phyloP scores from a whole-genome alignment of 2,888 invertebrate species.

The Atethmia centrago region DNA sequence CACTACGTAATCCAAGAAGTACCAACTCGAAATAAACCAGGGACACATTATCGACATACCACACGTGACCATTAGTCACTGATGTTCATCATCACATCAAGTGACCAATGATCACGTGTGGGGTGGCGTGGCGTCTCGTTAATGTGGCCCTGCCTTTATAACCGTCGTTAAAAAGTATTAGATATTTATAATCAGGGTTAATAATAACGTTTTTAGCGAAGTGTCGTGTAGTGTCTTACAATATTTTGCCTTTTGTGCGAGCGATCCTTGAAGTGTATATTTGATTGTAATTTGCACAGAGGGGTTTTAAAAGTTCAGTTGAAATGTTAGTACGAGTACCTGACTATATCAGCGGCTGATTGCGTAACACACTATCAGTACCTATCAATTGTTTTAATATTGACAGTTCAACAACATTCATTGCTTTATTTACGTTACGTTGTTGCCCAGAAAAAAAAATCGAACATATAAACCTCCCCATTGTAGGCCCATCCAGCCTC shows the following conservation, averaged over 20 bases:
- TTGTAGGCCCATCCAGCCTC: too few relatives aligned
- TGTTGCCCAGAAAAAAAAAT: too few relatives aligned
- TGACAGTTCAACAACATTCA: too few relatives aligned
- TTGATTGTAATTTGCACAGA: slow-evolving; percentile 31
- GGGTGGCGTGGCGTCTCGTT: slow-evolving; percentile 4
- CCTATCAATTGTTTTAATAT: too few relatives aligned
- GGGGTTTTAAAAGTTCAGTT: neutral
- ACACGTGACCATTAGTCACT: slow-evolving; percentile 3
- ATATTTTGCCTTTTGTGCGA: slow-evolving; percentile 50
- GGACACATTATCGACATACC: slow-evolving; percentile 37
- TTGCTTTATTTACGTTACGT: too few relatives aligned
- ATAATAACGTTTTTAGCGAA: slow-evolving; percentile 48
- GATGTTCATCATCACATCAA: slow-evolving; percentile 10
- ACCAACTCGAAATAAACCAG: slow-evolving; percentile 25
- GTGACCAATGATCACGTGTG: slow-evolving; percentile 7
- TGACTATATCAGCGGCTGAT: neutral
- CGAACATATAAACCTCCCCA: too few relatives aligned
- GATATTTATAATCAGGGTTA: slow-evolving; percentile 59
- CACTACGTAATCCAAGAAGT: slow-evolving; percentile 46
- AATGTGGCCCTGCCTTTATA: slow-evolving; percentile 42
- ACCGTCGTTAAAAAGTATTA: slow-evolving; percentile 42
- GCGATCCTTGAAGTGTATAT: slow-evolving; percentile 15
- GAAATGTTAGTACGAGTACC: slow-evolving; percentile 9
- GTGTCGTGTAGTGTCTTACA: slow-evolving; percentile 54
- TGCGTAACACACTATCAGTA: too few relatives aligned